These are phyloP conservation scores for Tichodroma muraria DNA, from an alignment of 2,113 vertebrate species.

Conservation along the genomic window DNA sequence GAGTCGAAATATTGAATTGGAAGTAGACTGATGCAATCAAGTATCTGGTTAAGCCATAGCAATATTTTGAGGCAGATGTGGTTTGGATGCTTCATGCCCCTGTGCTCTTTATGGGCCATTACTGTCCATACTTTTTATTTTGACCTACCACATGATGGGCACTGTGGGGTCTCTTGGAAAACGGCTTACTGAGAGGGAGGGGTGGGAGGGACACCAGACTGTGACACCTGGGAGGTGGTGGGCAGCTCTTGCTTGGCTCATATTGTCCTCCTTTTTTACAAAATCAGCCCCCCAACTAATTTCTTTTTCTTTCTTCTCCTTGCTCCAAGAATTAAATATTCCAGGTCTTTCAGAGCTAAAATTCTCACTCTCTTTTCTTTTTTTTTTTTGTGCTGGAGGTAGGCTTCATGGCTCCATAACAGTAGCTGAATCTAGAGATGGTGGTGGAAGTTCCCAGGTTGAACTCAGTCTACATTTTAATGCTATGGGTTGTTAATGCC, in stretches of 20 bases:
- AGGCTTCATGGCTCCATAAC: neutral
- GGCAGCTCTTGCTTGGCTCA: neutral
- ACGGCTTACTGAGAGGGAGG: neutral
- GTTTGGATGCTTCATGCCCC: slow-evolving; percentile 1
- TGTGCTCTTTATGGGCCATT: slow-evolving; percentile 23
- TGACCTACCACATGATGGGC: neutral
- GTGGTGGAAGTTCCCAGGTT: neutral
- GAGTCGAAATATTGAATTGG: neutral
- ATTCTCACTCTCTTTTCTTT: neutral
- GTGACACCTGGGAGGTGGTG: neutral
- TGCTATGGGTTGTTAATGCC: neutral
- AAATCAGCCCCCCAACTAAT: neutral
- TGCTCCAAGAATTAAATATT: neutral
- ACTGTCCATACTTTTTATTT: neutral
- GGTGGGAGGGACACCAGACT: neutral
- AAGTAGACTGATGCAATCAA: neutral
- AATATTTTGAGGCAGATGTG: slow-evolving; percentile 4
- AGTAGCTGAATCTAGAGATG: neutral
- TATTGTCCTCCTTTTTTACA: neutral
- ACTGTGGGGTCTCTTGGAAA: neutral
- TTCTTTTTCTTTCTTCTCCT: neutral
- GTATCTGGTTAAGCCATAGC: neutral
- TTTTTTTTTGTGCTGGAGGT: neutral
- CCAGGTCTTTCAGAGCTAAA: neutral
- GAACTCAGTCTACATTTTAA: neutral